phyloP scores from a whole-genome alignment of 1,140 invertebrate species.

The Pygmarrhopalites habei region DNA sequence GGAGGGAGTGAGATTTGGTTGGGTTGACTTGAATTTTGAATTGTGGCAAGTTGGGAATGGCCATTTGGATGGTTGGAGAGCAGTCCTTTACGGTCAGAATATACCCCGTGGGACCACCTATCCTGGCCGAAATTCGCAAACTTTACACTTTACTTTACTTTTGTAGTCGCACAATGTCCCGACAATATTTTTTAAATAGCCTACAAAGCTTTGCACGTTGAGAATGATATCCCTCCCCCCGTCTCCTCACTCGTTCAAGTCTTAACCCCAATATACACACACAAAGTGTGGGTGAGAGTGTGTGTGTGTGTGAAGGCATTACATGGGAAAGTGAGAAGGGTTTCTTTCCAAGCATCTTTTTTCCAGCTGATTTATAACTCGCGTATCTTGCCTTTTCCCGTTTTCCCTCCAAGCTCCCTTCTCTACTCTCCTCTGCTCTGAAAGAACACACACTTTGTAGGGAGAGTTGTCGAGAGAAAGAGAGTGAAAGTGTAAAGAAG shows the following conservation, averaged over 20 bases:
- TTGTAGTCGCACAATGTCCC: conserved; percentile 17
- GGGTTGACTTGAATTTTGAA: conserved; percentile 1
- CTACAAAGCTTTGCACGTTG: neutral
- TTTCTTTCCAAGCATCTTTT: conserved; percentile 1
- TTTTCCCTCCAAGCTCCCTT: too few species aligned
- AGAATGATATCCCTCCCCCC: neutral
- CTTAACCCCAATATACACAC: too few species aligned
- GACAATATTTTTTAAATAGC: conserved; percentile 26
- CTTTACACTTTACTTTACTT: conserved; percentile 28
- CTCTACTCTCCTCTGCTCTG: too few species aligned
- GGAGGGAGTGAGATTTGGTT: neutral
- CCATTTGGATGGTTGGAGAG: neutral
- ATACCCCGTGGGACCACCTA: conserved; percentile 20
- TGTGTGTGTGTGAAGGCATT: too few species aligned
- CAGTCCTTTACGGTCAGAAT: conserved; percentile 24
- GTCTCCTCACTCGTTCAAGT: too few species aligned
- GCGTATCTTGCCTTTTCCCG: too few species aligned
- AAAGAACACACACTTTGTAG: too few species aligned
- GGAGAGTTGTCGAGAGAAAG: too few species aligned
- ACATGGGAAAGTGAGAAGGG: neutral
- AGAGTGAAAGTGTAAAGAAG: too few species aligned
- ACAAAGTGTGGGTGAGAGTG: too few species aligned
- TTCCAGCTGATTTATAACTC: too few species aligned
- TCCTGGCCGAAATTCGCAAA: conserved; percentile 21
- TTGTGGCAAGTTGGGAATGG: neutral